Percentiles rank a stretch among this genome's conserved stretches.
These are phyloP conservation scores for Chelon labrosus DNA, from an alignment of 2,797 vertebrate genomes.

Conservation along the genomic window DNA sequence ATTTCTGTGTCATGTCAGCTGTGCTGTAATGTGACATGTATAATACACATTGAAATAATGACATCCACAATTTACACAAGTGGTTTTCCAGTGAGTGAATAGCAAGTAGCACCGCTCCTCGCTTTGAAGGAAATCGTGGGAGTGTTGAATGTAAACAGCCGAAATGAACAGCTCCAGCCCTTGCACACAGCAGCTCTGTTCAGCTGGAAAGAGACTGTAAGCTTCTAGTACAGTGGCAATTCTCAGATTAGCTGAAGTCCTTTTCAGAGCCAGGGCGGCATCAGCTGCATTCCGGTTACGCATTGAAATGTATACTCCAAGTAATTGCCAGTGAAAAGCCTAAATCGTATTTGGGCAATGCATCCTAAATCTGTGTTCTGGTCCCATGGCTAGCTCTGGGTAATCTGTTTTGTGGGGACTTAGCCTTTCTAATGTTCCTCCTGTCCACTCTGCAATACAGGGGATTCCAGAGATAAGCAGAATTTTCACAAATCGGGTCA, in stretches of 20 bases:
- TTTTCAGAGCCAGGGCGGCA: slow-evolving; percentile 53
- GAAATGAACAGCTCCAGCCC: slow-evolving; percentile 12
- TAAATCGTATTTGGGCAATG: slow-evolving; percentile 77
- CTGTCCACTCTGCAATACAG: slow-evolving; percentile 57
- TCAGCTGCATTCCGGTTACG: slow-evolving; percentile 40
- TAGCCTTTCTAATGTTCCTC: slow-evolving; percentile 66
- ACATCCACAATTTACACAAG: slow-evolving; percentile 26
- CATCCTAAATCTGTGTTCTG: slow-evolving; percentile 76
- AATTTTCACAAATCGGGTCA: slow-evolving; percentile 25
- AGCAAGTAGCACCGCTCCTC: slow-evolving; percentile 37
- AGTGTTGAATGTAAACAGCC: slow-evolving; percentile 31
- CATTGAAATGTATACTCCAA: slow-evolving; percentile 70
- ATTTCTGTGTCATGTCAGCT: slow-evolving; percentile 46
- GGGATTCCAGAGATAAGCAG: slow-evolving; percentile 67
- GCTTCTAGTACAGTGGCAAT: slow-evolving; percentile 47
- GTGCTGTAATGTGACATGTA: slow-evolving; percentile 49
- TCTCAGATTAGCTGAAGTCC: slow-evolving; percentile 69
- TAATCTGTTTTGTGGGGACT: slow-evolving; percentile 79
- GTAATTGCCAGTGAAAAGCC: slow-evolving; percentile 79
- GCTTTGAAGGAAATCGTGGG: slow-evolving; percentile 33
- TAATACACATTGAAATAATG: slow-evolving; percentile 52
- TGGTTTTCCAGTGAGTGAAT: slow-evolving; percentile 51
- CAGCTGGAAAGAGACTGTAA: slow-evolving; percentile 52
- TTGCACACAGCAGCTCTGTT: slow-evolving; percentile 37
- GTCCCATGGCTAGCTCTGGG: slow-evolving; percentile 63